Conservation (phyloP, 2,888 invertebrate species). For the Cheilosia vernalis region DNA sequence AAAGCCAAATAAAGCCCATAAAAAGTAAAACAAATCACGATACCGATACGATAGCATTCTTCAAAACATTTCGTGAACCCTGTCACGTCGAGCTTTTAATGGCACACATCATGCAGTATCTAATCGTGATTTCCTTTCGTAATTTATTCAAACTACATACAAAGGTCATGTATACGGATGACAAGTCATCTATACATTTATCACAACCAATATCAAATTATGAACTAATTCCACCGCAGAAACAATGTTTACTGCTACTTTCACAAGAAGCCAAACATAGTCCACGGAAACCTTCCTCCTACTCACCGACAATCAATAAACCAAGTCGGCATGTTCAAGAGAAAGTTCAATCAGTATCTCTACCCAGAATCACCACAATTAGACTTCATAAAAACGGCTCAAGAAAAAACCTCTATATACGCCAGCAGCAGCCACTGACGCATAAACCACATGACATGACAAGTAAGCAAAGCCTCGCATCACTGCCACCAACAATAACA, state of each 20-base stretch:
- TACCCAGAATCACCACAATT: slow-evolving; percentile 63
- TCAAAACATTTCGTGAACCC: background rate
- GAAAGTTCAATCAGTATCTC: slow-evolving; percentile 67
- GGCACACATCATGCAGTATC: background rate
- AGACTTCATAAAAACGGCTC: slow-evolving; percentile 44
- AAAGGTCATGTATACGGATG: background rate
- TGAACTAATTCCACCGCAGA: slow-evolving; percentile 31
- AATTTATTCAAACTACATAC: no score
- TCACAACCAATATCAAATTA: no score
- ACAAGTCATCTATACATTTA: background rate
- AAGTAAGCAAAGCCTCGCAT: background rate
- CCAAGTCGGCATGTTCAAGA: slow-evolving; percentile 45
- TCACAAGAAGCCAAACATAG: slow-evolving; percentile 39
- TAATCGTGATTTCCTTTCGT: background rate
- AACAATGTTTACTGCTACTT: slow-evolving; percentile 28
- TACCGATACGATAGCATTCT: no score
- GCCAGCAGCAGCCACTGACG: slow-evolving; percentile 37
- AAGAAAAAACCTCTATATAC: slow-evolving; percentile 26
- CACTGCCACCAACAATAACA: slow-evolving; percentile 3
- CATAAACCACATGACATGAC: slow-evolving; percentile 63
- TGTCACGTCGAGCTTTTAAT: background rate
- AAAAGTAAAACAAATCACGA: background rate
- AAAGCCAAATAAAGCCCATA: background rate
- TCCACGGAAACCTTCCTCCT: slow-evolving; percentile 38
- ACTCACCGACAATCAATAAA: slow-evolving; percentile 31